phyloP scores from a whole-genome alignment of 1,140 invertebrate species.

The Drosophila arawakana region DNA sequence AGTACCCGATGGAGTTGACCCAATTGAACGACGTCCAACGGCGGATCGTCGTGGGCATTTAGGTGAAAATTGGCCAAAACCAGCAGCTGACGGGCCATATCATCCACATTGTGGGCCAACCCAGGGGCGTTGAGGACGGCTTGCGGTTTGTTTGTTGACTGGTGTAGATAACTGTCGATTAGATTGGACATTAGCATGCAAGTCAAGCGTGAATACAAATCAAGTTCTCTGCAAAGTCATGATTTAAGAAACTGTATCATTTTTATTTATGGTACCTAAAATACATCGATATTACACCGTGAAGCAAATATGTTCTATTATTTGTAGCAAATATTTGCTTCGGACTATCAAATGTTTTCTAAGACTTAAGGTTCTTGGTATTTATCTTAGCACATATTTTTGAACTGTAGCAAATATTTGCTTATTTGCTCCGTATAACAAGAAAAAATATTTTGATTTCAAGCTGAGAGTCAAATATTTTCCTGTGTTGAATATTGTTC shows the following conservation, averaged over 20 bases:
- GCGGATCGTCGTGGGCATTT: slow-evolving; percentile 54
- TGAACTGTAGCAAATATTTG: no score
- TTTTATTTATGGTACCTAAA: neutral
- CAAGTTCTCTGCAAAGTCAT: neutral
- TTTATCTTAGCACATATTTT: no score
- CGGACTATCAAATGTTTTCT: no score
- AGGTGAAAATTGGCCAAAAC: slow-evolving; percentile 67
- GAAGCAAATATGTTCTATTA: no score
- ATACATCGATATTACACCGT: no score
- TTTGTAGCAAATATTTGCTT: no score
- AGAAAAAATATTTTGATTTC: no score
- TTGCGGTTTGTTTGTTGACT: slow-evolving; percentile 26
- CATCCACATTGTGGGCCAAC: slow-evolving; percentile 47
- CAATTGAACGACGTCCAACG: slow-evolving; percentile 49
- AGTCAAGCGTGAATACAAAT: slow-evolving; percentile 84
- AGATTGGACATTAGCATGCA: slow-evolving; percentile 60
- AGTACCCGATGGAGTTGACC: slow-evolving; percentile 63
- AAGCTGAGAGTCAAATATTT: no score
- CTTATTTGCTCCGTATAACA: no score
- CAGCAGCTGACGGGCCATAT: slow-evolving; percentile 63
- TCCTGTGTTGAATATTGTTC: no score
- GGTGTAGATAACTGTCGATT: slow-evolving; percentile 63
- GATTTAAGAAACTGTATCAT: neutral
- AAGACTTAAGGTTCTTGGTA: no score
- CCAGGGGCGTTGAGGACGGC: slow-evolving; percentile 22